Evolutionary conservation across 1,140 invertebrate species (phyloP), one percentile per base, ranked within the genome.

Genomic region (Chrysoperla carnea): DNA sequence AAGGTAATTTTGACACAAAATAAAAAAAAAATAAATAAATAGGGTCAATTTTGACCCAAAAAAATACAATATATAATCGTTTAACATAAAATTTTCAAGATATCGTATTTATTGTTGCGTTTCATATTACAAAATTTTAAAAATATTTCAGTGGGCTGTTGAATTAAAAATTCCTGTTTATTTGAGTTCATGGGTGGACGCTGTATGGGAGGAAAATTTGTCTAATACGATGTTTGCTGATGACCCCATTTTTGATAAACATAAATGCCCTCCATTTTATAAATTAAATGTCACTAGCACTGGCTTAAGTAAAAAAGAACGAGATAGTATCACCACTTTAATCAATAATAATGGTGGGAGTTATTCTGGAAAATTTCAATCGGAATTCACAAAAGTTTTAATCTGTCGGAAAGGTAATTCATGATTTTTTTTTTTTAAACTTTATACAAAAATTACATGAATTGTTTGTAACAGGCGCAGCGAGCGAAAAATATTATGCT

Each of bases 401-500:
- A 52, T 73, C 27, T 58, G 55, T 50, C 43, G 49, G n/a, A 50
- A 52, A n/a, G 14, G 8, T 33, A 11, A 29, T 61, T 53, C 6
- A 63, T 53, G 71, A 67, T 36, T 27, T 46, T 40, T 40, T 31
- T 15, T 9, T 40, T 41, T 9, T 49, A 47, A 36, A 50, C 40
- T 40, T 27, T 39, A 53, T 6, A 41, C 2, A 41, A 11, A 55
- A 41, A 46, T 52, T 31, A 17, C 6, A 40, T 14, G 8, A 42
- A 38, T 29, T 43, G 33, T 29, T 14, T 46, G 44, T 62, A 40
- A 67, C 69, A n/a, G 64, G 67, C 12, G 53, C 77, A 3, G 67
- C 73, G 44, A 85, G 85, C 43, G 76, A 84, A 11, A 94, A 94
- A 57, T 79, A 81, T 53, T 79, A 77, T 49, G 81, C 75, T 50